Percentiles rank a stretch among this genome's conserved stretches.
These are phyloP conservation scores for Acleris emargana DNA, from an alignment of 2,888 invertebrate species.

Conservation along the genomic window DNA sequence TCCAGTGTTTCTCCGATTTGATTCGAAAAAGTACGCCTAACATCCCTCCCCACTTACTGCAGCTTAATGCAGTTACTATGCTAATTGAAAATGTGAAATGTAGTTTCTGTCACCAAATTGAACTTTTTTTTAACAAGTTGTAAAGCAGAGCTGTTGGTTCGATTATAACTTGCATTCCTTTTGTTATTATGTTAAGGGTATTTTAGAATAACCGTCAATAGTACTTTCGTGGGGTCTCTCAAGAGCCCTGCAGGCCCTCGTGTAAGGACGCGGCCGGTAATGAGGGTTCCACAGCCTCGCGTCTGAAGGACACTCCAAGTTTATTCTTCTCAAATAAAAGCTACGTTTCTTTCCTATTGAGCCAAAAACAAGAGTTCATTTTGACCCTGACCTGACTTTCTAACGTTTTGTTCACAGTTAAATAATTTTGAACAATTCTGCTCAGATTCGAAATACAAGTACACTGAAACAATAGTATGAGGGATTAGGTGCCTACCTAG, in stretches of 20 bases:
- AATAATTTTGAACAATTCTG: not conserved
- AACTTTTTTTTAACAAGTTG: no score
- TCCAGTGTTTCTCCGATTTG: no score
- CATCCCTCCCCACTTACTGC: no score
- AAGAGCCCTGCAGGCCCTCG: not conserved
- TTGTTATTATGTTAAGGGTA: not conserved
- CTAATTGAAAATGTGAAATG: no score
- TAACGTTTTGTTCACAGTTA: not conserved
- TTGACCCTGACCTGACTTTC: slow-evolving; percentile 22
- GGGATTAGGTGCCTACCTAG: no score
- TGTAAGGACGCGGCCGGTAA: slow-evolving; percentile 22
- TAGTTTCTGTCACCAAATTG: no score
- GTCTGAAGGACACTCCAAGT: slow-evolving; percentile 23
- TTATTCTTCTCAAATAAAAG: slow-evolving; percentile 18
- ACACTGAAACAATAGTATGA: no score
- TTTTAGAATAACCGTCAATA: not conserved
- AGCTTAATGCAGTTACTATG: no score
- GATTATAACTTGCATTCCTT: not conserved
- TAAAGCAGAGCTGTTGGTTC: not conserved
- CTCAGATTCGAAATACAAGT: no score
- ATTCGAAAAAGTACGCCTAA: no score
- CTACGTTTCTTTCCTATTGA: slow-evolving; percentile 6
- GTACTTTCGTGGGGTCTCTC: slow-evolving; percentile 10
- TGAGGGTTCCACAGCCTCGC: slow-evolving; percentile 6
- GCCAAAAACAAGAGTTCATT: not conserved